phyloP scores from a whole-genome alignment of 37 sponge, comb jelly and placozoan species.

The Cliona cf. orientalis region DNA sequence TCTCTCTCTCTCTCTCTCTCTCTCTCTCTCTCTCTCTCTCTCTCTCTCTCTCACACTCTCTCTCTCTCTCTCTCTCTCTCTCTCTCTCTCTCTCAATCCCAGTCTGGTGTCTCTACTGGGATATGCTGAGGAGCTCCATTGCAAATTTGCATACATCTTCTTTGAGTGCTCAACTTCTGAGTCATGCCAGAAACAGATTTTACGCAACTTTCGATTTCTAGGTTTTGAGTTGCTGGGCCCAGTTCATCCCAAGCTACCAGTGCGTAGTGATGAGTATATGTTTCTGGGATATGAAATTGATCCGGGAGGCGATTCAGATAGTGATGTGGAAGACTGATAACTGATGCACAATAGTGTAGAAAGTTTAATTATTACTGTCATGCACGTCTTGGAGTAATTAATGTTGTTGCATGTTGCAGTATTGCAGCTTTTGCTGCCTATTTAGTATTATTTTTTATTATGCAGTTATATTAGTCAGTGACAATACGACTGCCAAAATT shows the following conservation, averaged over 20 bases:
- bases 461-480: too few species aligned
- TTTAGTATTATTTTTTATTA: too few species aligned
- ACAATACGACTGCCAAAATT: too few species aligned
- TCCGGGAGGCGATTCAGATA: neutral
- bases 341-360: too few species aligned
- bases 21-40: constrained; percentile 40
- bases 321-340: too few species aligned
- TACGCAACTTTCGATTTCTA: constrained; percentile 23
- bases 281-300: constrained; percentile 23
- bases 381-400: too few species aligned
- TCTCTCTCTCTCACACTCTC: constrained; percentile 19
- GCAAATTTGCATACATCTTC: constrained; percentile 28
- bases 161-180: constrained; percentile 10
- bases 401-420: too few species aligned
- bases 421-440: too few species aligned
- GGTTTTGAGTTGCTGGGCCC: constrained; percentile 44
- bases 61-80: constrained; percentile 11
- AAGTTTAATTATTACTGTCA: too few species aligned
- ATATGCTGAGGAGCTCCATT: constrained; percentile 41
- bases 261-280: neutral
- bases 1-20: constrained; percentile 48
- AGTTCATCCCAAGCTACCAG: neutral
- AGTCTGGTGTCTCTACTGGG: constrained; percentile 47
- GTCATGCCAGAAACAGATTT: neutral
- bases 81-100: constrained; percentile 8